phyloP scores from a whole-genome alignment of 2,888 invertebrate genomes.

The Anoncus sp. region DNA sequence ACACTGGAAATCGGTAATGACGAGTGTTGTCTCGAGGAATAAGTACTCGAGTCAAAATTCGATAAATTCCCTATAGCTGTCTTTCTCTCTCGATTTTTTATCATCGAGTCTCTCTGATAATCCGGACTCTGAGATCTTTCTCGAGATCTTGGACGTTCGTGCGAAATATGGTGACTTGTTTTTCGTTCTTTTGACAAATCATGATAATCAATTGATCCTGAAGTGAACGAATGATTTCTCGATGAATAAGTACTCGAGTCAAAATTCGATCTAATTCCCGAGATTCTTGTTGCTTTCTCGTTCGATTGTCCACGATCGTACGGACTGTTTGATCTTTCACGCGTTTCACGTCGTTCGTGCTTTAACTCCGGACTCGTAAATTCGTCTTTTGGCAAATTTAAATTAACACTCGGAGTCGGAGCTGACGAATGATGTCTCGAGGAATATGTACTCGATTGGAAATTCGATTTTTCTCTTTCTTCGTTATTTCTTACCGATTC shows the following conservation, averaged over 20 bases:
- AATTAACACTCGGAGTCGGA: conserved; percentile 22
- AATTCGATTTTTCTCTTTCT: neutral
- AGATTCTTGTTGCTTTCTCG: neutral
- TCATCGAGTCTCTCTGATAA: neutral
- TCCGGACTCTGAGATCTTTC: conserved; percentile 21
- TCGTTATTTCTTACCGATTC: conserved; percentile 9
- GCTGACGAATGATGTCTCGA: conserved; percentile 31
- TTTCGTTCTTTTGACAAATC: neutral
- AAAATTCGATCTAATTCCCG: conserved; percentile 32
- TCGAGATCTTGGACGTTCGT: neutral
- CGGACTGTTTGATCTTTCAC: conserved; percentile 37
- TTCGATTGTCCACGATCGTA: conserved; percentile 24
- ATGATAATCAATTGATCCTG: conserved; percentile 16
- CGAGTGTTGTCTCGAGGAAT: conserved; percentile 28
- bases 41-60: conserved; percentile 8
- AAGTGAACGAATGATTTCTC: conserved; percentile 38
- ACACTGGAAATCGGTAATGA: conserved; percentile 6
- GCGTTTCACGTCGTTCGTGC: too few species aligned
- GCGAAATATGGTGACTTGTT: neutral
- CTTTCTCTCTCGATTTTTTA: neutral
- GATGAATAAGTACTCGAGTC: conserved; percentile 45
- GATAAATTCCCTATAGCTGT: conserved; percentile 9
- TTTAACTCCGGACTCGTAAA: too few species aligned
- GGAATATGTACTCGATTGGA: neutral
- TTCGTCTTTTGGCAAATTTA: too few species aligned